Percentiles rank a stretch among this genome's conserved stretches.
Conservation (phyloP, 2,888 invertebrate genomes). For the Lepidocyrtoides sp. region DNA sequence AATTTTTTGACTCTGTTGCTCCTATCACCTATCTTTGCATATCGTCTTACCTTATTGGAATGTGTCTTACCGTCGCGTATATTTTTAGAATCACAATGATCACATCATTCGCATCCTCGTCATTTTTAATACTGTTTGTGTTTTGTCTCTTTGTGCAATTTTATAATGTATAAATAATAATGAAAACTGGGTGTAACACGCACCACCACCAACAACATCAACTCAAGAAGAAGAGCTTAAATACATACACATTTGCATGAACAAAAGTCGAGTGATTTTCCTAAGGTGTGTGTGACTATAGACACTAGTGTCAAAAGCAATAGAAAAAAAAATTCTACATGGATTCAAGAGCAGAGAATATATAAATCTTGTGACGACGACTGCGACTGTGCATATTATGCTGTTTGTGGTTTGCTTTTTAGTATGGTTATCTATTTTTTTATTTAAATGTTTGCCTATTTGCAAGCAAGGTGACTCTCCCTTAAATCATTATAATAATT, state of each 20-base stretch:
- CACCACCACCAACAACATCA: not conserved
- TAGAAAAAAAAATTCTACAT: too few species aligned
- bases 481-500: not conserved
- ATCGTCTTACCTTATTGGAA: not conserved
- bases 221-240: not conserved
- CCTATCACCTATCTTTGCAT: not conserved
- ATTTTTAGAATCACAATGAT: too few species aligned
- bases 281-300: too few species aligned
- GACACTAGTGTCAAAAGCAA: conserved; percentile 18
- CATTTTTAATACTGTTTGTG: not conserved
- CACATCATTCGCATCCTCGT: not conserved
- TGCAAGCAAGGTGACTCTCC: conserved; percentile 8
- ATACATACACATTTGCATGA: not conserved
- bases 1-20: not conserved
- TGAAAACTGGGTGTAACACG: conserved; percentile 20
- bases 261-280: too few species aligned
- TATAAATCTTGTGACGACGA: too few species aligned
- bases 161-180: not conserved
- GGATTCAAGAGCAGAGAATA: too few species aligned
- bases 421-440: conserved; percentile 2
- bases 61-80: conserved; percentile 14
- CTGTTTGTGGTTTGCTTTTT: not conserved
- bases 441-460: not conserved
- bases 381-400: too few species aligned
- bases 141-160: not conserved